phyloP scores from a whole-genome alignment of 2,797 vertebrate genomes.

The Tokudaia muenninki region DNA sequence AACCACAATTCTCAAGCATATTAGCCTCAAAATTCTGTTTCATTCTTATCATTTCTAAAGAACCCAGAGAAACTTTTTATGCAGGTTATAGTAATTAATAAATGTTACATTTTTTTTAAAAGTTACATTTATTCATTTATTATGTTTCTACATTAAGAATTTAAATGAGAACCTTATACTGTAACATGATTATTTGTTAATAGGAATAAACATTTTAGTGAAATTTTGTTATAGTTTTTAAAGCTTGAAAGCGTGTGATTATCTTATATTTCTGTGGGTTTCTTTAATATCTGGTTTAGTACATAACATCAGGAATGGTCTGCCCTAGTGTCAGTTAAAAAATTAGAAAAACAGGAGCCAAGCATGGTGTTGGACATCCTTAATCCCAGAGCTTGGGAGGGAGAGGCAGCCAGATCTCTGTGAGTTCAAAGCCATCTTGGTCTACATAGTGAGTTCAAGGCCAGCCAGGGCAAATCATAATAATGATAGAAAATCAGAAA shows the following conservation, averaged over 20 bases:
- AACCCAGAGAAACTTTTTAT: conserved; percentile 42
- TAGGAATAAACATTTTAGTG: conserved; percentile 12
- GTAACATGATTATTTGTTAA: not conserved
- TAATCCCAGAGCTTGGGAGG: not conserved
- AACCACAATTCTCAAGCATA: not conserved
- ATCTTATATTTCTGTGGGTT: not conserved
- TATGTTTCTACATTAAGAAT: not conserved
- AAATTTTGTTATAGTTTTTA: conserved; percentile 29
- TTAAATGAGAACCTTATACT: conserved; percentile 31
- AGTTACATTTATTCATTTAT: not conserved
- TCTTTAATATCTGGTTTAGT: not conserved
- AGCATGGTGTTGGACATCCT: not conserved
- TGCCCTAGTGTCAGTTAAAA: not conserved
- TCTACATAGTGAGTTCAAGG: not conserved
- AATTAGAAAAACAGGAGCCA: not conserved
- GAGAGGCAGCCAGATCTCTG: not conserved
- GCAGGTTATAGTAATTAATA: conserved; percentile 10
- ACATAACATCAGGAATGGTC: not conserved
- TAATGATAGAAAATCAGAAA: not conserved
- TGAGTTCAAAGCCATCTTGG: not conserved
- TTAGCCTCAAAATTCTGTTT: not conserved
- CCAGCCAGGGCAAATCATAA: not conserved
- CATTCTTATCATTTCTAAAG: conserved; percentile 14
- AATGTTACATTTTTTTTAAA: conserved; percentile 19
- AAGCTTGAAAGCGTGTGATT: not conserved